Conservation (phyloP, 2,113 vertebrate genomes). For the Phalacrocorax brasilianus region DNA sequence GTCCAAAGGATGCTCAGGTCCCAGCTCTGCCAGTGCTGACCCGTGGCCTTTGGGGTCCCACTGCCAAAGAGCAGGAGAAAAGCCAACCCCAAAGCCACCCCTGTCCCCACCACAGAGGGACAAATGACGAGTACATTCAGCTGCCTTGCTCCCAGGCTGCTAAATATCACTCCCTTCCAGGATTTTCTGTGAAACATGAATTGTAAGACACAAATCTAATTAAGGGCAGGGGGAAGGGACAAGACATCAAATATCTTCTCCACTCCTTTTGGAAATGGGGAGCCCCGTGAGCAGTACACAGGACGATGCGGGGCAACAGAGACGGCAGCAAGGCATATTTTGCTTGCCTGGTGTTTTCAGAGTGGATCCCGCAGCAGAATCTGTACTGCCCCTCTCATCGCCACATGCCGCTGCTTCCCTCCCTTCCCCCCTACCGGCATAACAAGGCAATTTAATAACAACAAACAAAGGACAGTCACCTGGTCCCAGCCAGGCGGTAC, state of each 20-base stretch:
- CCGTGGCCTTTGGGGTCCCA: neutral
- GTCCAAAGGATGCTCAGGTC: neutral
- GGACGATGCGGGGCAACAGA: neutral
- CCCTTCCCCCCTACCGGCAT: rapidly evolving
- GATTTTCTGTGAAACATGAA: neutral
- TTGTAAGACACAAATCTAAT: neutral
- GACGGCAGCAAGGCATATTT: neutral
- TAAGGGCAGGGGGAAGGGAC: neutral
- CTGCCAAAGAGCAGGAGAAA: neutral
- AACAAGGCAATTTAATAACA: neutral
- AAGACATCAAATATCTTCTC: neutral
- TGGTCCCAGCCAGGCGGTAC: neutral
- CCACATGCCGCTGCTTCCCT: rapidly evolving
- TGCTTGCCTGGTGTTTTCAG: neutral
- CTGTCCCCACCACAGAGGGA: neutral
- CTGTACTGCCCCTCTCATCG: neutral
- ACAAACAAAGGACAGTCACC: rapidly evolving
- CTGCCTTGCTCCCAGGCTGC: neutral
- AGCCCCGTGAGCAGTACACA: neutral
- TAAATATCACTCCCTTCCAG: neutral
- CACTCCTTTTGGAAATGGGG: neutral
- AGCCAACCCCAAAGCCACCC: neutral
- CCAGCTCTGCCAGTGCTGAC: rapidly evolving
- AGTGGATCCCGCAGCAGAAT: rapidly evolving
- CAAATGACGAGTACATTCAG: neutral